Conservation (phyloP, 2,113 vertebrate species). For the Psilopogon haemacephalus region DNA sequence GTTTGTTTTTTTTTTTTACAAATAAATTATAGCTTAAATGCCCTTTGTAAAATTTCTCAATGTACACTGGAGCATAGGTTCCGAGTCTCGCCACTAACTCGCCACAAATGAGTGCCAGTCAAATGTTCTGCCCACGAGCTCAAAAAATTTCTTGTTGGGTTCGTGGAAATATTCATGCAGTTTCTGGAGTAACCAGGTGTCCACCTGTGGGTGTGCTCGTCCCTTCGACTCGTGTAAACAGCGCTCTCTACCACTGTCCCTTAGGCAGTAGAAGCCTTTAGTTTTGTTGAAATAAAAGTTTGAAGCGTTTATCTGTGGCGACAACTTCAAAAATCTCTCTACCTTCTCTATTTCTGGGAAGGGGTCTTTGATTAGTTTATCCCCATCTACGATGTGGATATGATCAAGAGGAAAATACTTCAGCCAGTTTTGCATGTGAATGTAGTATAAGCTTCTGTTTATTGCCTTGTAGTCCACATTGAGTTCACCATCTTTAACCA, state of each 20-base stretch:
- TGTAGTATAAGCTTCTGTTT: slow-evolving; percentile 92
- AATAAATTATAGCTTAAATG: slow-evolving; percentile 81
- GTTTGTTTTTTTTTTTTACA: slow-evolving; percentile 54
- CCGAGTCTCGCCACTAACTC: slow-evolving; percentile 31
- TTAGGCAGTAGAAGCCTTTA: slow-evolving; percentile 95
- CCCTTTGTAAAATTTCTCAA: slow-evolving; percentile 56
- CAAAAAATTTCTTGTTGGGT: slow-evolving; percentile 93
- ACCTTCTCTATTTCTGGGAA: slow-evolving; percentile 92
- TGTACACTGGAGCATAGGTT: slow-evolving; percentile 48
- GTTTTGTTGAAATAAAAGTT: slow-evolving; percentile 99
- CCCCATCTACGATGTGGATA: slow-evolving; percentile 93
- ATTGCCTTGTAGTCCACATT: slow-evolving; percentile 96
- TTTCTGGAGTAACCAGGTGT: slow-evolving; percentile 83
- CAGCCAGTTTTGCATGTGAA: slow-evolving; percentile 93
- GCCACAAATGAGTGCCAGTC: slow-evolving; percentile 84
- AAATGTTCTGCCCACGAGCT: slow-evolving; percentile 92
- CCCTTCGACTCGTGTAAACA: slow-evolving; percentile 97
- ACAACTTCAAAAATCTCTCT: slow-evolving; percentile 87
- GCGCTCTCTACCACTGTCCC: slow-evolving; percentile 86
- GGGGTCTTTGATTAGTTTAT: slow-evolving; percentile 89
- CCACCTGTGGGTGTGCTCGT: slow-evolving; percentile 87
- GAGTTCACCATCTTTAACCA: slow-evolving; percentile 85
- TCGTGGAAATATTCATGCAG: slow-evolving; percentile 90
- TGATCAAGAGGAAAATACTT: slow-evolving; percentile 83
- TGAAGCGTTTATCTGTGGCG: slow-evolving; percentile 88